Evolutionary conservation across 1,140 invertebrate genomes (phyloP), one percentile per base, ranked within the genome.

Genomic region (Musca domestica): DNA sequence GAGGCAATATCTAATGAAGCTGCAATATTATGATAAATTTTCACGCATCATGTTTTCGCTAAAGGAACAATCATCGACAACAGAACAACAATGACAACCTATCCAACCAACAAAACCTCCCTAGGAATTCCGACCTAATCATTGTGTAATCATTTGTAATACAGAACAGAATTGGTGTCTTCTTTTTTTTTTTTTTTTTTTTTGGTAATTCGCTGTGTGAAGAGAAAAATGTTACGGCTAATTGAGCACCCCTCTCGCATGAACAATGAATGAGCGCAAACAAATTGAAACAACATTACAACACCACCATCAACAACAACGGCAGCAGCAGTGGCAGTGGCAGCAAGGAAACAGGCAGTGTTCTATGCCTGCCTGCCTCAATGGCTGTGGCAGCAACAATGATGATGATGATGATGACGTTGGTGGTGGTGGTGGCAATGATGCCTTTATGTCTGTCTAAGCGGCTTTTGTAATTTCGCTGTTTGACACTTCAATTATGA

Each of bases 141-240:
- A 80, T 80, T 80, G 77, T 77, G 76, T 74, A 80, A 80, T 80
- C 77, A 80, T 80, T 80, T 77, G 73, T 73, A 73, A 66, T 41
- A 64, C 14, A 41, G 15, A 23, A 64, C 23, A 41, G 2, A 41
- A 41, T 41, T 41, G 34, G 10, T 41, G 34, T 41, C 10, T 5
- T 41, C 34, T 41, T n/a, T n/a, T n/a, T n/a, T n/a, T n/a, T n/a
- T n/a, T n/a, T n/a, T n/a, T n/a, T n/a, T n/a, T n/a, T n/a, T n/a
- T n/a, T n/a, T n/a, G n/a, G 10, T 7, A 12, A 2, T 41, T 41
- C 34, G 34, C n/a, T 41, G 34, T 41, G 34, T 10, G 34, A 12
- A 12, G 34, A 22, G 52, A 54, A 30, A 61, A 74, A 77, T 79
- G 77, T 80, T 75, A 79, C 74, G 77, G 74, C 77, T 80, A 79